A percentile compares a stretch with the other conserved stretches of the same genome.
phyloP scores from a whole-genome alignment of 1,140 invertebrate species.

The Antheraea mylitta region DNA sequence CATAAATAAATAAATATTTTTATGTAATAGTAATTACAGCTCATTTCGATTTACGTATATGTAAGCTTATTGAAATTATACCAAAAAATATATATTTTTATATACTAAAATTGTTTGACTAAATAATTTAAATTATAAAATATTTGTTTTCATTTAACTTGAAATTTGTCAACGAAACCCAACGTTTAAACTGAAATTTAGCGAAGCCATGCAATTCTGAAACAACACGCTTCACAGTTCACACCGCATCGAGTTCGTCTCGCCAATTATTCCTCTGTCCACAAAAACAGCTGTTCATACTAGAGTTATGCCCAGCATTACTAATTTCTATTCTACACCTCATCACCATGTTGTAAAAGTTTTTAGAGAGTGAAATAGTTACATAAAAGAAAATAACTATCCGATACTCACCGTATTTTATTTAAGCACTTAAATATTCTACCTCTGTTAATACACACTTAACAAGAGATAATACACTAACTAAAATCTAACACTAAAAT shows the following conservation, averaged over 20 bases:
- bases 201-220: background rate
- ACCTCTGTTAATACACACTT: constrained; percentile 36
- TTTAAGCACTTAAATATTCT: constrained; percentile 51
- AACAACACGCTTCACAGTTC: background rate
- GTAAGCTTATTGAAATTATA: no score
- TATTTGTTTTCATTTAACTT: no score
- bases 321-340: constrained; percentile 13
- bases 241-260: background rate
- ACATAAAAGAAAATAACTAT: constrained; percentile 28
- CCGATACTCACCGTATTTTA: constrained; percentile 56
- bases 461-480: constrained; percentile 42
- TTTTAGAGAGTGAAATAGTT: constrained; percentile 21
- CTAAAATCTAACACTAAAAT: constrained; percentile 33
- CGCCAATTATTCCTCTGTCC: background rate
- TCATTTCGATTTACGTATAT: no score
- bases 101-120: no score
- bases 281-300: constrained; percentile 6
- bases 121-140: no score
- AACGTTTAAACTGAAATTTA: background rate
- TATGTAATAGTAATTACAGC: no score
- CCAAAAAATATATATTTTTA: no score
- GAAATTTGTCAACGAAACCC: background rate
- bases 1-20: no score
- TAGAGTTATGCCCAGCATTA: background rate
- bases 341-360: background rate